These are phyloP conservation scores for Brachypalpus laphriformis DNA, from an alignment of 2,888 invertebrate species.

Conservation along the genomic window DNA sequence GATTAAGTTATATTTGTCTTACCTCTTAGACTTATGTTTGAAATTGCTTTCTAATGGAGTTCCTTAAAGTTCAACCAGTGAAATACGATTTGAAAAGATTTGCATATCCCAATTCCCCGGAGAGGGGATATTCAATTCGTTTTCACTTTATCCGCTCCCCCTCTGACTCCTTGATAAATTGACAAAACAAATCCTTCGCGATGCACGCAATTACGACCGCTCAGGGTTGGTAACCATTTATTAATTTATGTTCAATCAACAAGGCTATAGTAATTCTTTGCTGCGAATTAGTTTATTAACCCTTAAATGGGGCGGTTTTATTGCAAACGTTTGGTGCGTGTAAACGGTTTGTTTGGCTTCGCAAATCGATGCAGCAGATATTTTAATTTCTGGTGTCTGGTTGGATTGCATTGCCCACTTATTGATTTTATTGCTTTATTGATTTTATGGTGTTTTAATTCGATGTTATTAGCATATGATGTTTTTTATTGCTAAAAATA, in stretches of 20 bases:
- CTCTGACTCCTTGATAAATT: constrained; percentile 35
- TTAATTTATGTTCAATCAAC: constrained; percentile 67
- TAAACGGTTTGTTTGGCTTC: constrained; percentile 10
- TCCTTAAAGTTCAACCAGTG: constrained; percentile 12
- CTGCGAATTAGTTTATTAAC: constrained; percentile 66
- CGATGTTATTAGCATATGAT: not conserved
- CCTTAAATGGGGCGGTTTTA: not conserved
- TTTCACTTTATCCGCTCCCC: not conserved
- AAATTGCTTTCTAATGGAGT: not conserved
- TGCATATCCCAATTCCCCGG: not conserved
- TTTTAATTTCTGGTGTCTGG: not conserved
- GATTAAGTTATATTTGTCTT: constrained; percentile 50
- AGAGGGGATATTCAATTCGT: not conserved
- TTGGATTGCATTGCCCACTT: not conserved
- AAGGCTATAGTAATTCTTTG: constrained; percentile 12
- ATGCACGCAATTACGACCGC: constrained; percentile 66
- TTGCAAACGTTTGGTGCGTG: constrained; percentile 1
- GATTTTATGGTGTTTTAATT: constrained; percentile 27
- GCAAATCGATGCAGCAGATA: constrained; percentile 31
- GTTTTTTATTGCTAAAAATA: not conserved
- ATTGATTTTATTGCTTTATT: constrained; percentile 26
- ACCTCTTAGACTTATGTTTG: not conserved
- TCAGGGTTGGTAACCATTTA: constrained; percentile 52
- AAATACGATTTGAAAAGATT: not conserved
- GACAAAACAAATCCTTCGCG: constrained; percentile 70